Base-by-base conservation (phyloP, 2,113 vertebrate genomes). In the Mungos mungo region DNA sequence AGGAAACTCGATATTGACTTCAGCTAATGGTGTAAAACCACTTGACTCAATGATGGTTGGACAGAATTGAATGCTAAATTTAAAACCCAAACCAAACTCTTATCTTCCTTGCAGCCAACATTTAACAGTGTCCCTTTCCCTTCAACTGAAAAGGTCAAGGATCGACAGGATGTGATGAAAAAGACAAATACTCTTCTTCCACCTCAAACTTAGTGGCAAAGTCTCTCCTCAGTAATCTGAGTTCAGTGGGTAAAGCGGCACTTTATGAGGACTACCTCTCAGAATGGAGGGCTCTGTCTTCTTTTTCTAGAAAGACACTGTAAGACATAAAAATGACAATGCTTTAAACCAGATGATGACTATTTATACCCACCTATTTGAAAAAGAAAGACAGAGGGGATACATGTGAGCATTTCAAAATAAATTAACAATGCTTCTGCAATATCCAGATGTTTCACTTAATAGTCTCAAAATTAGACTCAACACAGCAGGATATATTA, bases 11-110 rank as follows among this genome's bases (percentile, higher is more conserved):
- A 92, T 93, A 96, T 91, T 87, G 90, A 65, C 89, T 94, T 90
- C 83, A 95, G 85, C 94, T 95, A 96, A 97, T 95, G 79, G 54
- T 84, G 5, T 71, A 93, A 97, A 97, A 79, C 86, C 89, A 96
- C 83, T 95, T 52, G 80, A 91, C 50, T 80, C 57, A 0, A 65
- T 68, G 57, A 38, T 84, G 80, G 60, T 45, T 92, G 19, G 74
- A 90, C 38, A 92, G 95, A 92, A 96, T 11, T 33, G 21, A 90
- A 77, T 10, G 60, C 74, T 41, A 90, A 96, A 96, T 65, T 92
- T 91, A 95, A 97, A 96, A 72, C 50, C 57, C 47, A 74, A 86
- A 79, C 71, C 79, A 65, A 86, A 65, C 33, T 86, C 84, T 35
- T 90, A 14, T 13, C 65, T 95, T 93, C 45, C 60, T 72, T 68